These are phyloP conservation scores for Gerosis bhagava DNA, from an alignment of 2,888 invertebrate species.

Conservation along the genomic window DNA sequence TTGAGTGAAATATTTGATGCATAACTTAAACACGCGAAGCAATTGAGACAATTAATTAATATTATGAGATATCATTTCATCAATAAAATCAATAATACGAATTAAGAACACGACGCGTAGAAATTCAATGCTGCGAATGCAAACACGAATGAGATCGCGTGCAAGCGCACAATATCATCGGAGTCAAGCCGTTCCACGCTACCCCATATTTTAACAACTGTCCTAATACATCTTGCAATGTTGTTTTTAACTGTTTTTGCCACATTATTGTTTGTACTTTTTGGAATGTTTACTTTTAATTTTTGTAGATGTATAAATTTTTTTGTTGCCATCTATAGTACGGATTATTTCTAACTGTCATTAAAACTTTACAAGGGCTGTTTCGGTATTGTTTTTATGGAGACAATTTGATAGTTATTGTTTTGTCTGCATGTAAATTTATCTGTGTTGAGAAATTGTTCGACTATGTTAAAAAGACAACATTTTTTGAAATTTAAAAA, in stretches of 20 bases:
- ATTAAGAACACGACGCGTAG: slow-evolving; percentile 24
- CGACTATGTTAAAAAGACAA: slow-evolving; percentile 40
- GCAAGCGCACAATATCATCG: slow-evolving; percentile 67
- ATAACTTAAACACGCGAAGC: not conserved
- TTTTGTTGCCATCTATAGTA: slow-evolving; percentile 34
- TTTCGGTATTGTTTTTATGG: not conserved
- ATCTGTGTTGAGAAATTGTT: slow-evolving; percentile 71
- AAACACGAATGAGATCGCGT: slow-evolving; percentile 61
- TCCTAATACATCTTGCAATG: slow-evolving; percentile 82
- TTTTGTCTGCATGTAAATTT: slow-evolving; percentile 73
- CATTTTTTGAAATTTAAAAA: slow-evolving; percentile 72
- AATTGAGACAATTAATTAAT: not conserved
- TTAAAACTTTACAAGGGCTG: not conserved
- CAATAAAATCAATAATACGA: slow-evolving; percentile 32
- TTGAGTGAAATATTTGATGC: not conserved
- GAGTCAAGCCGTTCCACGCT: slow-evolving; percentile 67
- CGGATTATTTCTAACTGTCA: slow-evolving; percentile 9
- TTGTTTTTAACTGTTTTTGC: slow-evolving; percentile 80
- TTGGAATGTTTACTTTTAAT: slow-evolving; percentile 76
- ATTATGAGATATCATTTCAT: slow-evolving; percentile 7
- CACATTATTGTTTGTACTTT: slow-evolving; percentile 75
- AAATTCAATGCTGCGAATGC: slow-evolving; percentile 43
- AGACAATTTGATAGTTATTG: not conserved
- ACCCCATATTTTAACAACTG: slow-evolving; percentile 83
- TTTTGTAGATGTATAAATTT: slow-evolving; percentile 62